Evolutionary conservation across 2,888 invertebrate species (phyloP).

Genomic region (Encarsia formosa): DNA sequence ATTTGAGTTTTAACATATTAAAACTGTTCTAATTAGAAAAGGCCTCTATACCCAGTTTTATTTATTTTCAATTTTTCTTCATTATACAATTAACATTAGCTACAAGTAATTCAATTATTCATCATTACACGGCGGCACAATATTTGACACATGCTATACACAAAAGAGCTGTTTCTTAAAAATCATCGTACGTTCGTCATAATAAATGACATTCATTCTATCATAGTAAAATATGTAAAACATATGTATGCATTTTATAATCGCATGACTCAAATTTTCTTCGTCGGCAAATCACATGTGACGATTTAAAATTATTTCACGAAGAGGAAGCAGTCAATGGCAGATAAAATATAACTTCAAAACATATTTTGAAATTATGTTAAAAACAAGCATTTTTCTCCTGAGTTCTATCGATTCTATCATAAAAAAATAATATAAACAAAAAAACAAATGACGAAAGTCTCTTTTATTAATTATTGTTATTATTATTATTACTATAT

Average conservation of each 20-base stretch:
- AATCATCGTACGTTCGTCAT: slow-evolving; percentile 18
- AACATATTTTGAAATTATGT: slow-evolving; percentile 14
- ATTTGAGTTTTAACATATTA: slow-evolving; percentile 14
- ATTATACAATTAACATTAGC: slow-evolving; percentile 25
- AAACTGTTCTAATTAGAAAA: slow-evolving; percentile 32
- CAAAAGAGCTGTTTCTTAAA: slow-evolving; percentile 21
- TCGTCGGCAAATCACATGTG: slow-evolving; percentile 11
- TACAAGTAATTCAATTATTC: slow-evolving; percentile 23
- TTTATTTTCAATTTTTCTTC: too few species aligned
- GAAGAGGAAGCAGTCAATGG: slow-evolving; percentile 23
- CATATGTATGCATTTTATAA: slow-evolving; percentile 15
- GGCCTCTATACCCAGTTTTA: slow-evolving; percentile 38
- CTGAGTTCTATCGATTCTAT: slow-evolving; percentile 2
- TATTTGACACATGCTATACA: slow-evolving; percentile 26
- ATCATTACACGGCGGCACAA: slow-evolving; percentile 18
- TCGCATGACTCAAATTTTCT: slow-evolving; percentile 18
- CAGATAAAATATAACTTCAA: slow-evolving; percentile 22
- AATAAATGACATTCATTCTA: slow-evolving; percentile 14
- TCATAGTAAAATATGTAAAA: slow-evolving; percentile 24
- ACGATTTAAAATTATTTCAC: slow-evolving; percentile 11
- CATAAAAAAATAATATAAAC: slow-evolving; percentile 13
- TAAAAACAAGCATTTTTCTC: slow-evolving; percentile 11
- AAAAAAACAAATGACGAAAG: slow-evolving; percentile 10
- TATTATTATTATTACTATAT: too few species aligned
- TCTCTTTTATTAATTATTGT: slow-evolving; percentile 2